These are phyloP conservation scores for Bucco capensis DNA, from an alignment of 2,113 vertebrate genomes.

Conservation along the genomic window DNA sequence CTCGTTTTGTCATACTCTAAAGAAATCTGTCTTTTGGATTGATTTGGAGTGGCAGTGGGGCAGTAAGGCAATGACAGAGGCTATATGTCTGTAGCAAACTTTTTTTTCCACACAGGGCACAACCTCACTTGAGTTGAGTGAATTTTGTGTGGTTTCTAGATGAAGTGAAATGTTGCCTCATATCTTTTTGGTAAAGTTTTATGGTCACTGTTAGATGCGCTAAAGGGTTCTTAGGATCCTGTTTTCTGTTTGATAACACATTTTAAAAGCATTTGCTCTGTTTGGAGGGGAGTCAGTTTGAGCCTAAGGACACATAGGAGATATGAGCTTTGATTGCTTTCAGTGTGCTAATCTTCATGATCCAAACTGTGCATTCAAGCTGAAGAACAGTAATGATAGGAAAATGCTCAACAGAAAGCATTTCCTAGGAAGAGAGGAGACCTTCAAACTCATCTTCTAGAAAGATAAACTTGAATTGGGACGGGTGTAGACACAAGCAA, in stretches of 20 bases:
- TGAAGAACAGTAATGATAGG: not conserved
- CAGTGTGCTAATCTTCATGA: not conserved
- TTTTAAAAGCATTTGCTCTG: not conserved
- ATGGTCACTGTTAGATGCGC: not conserved
- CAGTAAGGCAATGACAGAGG: not conserved
- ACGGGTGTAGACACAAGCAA: not conserved
- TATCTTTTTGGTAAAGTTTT: not conserved
- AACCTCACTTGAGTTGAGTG: not conserved
- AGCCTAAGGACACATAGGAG: not conserved
- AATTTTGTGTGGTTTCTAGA: not conserved
- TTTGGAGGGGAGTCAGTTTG: not conserved
- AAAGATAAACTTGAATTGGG: not conserved
- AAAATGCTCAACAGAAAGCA: not conserved
- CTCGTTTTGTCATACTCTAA: not conserved
- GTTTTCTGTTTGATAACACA: not conserved
- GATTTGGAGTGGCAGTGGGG: not conserved
- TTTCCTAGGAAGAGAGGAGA: not conserved
- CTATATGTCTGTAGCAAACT: not conserved
- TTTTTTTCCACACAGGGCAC: not conserved
- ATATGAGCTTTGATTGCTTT: not conserved
- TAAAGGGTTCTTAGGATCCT: not conserved
- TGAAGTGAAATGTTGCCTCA: not conserved
- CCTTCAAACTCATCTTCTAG: not conserved
- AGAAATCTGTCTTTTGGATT: not conserved
- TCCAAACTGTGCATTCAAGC: not conserved